A percentile compares a stretch with the other conserved stretches of the same genome.
phyloP scores from a whole-genome alignment of 2,113 vertebrate species.

The Paradoxurus hermaphroditus region DNA sequence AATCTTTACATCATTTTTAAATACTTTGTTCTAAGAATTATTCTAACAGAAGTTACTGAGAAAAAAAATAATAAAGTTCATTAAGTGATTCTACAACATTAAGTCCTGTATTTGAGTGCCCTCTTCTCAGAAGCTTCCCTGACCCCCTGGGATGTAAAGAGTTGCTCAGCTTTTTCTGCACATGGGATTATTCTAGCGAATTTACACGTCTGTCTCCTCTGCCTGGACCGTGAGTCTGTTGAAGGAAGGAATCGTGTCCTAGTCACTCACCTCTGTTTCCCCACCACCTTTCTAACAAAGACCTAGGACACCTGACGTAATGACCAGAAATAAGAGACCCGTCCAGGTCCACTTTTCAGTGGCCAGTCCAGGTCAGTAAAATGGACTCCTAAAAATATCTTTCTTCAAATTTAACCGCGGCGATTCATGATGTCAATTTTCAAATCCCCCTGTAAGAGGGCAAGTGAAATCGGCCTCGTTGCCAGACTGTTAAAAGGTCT shows the following conservation, averaged over 20 bases:
- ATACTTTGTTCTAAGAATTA: background rate
- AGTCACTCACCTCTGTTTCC: background rate
- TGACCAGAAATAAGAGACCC: background rate
- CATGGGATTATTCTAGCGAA: rapidly evolving
- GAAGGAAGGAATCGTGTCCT: background rate
- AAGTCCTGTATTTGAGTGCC: background rate
- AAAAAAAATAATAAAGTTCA: rapidly evolving
- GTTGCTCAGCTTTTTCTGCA: no score
- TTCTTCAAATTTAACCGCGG: constrained; percentile 14
- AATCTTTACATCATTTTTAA: background rate
- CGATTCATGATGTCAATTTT: constrained; percentile 7
- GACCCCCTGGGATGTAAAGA: no score
- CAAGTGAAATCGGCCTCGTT: background rate
- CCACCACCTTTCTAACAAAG: background rate
- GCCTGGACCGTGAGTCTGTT: background rate
- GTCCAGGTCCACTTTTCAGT: background rate
- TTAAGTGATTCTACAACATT: background rate
- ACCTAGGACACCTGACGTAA: background rate
- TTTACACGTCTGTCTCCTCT: background rate
- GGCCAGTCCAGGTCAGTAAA: constrained; percentile 26
- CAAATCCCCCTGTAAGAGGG: constrained; percentile 38
- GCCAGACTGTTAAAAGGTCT: constrained; percentile 1
- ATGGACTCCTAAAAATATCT: constrained; percentile 28
- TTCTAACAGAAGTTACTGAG: background rate
- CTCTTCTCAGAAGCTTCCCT: background rate